Evolutionary conservation across 2,113 vertebrate species (phyloP).

Genomic region (Xiphophorus maculatus): DNA sequence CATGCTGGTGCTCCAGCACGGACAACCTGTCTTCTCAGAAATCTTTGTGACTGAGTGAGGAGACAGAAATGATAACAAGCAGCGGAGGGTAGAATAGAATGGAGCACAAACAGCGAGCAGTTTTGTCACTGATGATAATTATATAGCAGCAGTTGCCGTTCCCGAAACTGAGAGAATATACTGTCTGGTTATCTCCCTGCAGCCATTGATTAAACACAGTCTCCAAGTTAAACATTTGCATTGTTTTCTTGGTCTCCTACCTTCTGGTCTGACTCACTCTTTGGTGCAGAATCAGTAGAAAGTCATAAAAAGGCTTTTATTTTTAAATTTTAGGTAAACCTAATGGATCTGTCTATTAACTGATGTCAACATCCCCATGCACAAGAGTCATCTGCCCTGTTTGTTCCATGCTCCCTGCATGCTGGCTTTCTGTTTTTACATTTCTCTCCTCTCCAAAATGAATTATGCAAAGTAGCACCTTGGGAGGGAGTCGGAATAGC

Average conservation of each 20-base stretch:
- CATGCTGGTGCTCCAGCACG: background rate
- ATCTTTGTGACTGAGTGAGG: background rate
- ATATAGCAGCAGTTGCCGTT: constrained; percentile 7
- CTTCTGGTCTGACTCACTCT: constrained; percentile 43
- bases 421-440: constrained; percentile 71
- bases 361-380: constrained; percentile 54
- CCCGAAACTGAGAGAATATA: constrained; percentile 28
- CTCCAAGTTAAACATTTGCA: constrained; percentile 65
- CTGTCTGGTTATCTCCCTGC: constrained; percentile 44
- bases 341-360: constrained; percentile 73
- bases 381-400: constrained; percentile 58
- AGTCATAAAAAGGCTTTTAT: constrained; percentile 35
- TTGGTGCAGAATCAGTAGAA: constrained; percentile 56
- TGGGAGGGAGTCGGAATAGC: constrained; percentile 77
- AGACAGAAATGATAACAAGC: background rate
- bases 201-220: constrained; percentile 44
- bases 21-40: background rate
- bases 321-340: constrained; percentile 42
- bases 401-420: constrained; percentile 63
- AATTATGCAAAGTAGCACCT: constrained; percentile 81
- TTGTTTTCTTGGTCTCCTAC: constrained; percentile 42
- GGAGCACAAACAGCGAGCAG: background rate
- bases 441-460: constrained; percentile 73
- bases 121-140: constrained; percentile 9
- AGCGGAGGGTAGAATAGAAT: background rate